These are phyloP conservation scores for Archips crataeganus DNA, from an alignment of 2,888 invertebrate genomes.

Conservation along the genomic window DNA sequence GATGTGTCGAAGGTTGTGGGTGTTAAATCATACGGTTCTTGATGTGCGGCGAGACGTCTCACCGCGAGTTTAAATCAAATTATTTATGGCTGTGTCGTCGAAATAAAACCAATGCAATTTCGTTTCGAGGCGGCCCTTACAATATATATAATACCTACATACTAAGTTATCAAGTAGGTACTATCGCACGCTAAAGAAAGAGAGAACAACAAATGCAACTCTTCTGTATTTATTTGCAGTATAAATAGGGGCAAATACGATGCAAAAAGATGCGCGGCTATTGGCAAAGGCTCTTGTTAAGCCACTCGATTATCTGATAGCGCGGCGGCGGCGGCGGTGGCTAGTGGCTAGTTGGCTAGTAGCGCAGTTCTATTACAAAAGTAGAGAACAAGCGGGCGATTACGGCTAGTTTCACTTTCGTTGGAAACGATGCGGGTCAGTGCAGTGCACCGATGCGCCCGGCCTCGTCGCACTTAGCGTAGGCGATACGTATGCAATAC, in stretches of 20 bases:
- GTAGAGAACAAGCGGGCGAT: conserved; percentile 63
- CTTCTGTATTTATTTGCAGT: conserved; percentile 41
- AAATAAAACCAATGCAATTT: conserved; percentile 45
- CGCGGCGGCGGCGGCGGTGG: conserved; percentile 37
- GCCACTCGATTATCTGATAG: conserved; percentile 49
- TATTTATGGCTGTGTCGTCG: conserved; percentile 58
- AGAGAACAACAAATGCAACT: conserved; percentile 35
- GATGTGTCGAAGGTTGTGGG: conserved; percentile 53
- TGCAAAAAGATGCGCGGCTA: conserved; percentile 17
- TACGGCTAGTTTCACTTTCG: conserved; percentile 77
- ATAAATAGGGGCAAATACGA: conserved; percentile 29
- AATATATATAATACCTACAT: neutral
- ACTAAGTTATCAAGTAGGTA: neutral
- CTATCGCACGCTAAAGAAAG: conserved; percentile 22
- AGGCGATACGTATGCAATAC: conserved; percentile 45
- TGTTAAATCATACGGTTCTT: conserved; percentile 59
- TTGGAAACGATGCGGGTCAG: conserved; percentile 67
- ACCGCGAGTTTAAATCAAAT: conserved; percentile 57
- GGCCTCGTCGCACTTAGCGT: conserved; percentile 44
- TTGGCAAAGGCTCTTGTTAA: conserved; percentile 37
- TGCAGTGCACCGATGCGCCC: conserved; percentile 62
- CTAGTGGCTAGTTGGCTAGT: conserved; percentile 39
- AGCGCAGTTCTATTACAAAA: conserved; percentile 56
- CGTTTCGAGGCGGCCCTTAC: conserved; percentile 4
- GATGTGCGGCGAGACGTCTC: conserved; percentile 52